Evolutionary conservation across 1,140 invertebrate species (phyloP).

Genomic region (Dendrolimus punctatus): DNA sequence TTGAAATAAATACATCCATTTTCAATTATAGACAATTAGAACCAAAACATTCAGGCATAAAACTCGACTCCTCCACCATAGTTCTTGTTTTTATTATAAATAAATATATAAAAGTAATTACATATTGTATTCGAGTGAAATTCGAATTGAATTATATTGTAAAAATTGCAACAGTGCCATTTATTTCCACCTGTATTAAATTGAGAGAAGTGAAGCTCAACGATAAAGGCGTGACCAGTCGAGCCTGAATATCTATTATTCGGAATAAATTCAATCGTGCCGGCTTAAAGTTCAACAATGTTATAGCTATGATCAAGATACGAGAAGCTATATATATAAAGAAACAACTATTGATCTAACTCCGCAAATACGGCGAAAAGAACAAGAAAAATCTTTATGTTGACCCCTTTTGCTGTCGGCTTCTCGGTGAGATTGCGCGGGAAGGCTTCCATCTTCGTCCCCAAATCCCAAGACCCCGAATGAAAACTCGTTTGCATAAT

Average conservation of each 20-base stretch:
- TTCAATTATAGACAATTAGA: no score
- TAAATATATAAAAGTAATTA: no score
- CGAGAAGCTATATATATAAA: background rate
- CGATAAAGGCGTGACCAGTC: conserved; percentile 6
- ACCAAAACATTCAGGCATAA: no score
- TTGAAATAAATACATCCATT: no score
- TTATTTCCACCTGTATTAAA: no score
- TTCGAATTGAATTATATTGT: no score
- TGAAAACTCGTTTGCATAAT: conserved; percentile 48
- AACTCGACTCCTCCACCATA: no score
- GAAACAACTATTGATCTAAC: conserved; percentile 9
- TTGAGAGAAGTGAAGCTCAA: background rate
- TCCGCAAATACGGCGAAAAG: conserved; percentile 12
- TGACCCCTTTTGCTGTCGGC: conserved; percentile 22
- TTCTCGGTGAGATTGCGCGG: conserved; percentile 21
- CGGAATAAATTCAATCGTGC: conserved; percentile 8
- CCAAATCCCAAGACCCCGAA: conserved; percentile 25
- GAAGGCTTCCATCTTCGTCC: conserved; percentile 15
- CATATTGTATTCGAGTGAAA: no score
- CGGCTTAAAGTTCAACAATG: conserved; percentile 5
- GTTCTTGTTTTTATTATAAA: no score
- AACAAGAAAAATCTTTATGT: conserved; percentile 16
- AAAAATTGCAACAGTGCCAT: no score
- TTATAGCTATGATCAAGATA: conserved; percentile 1
- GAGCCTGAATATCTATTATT: conserved; percentile 3